phyloP scores from a whole-genome alignment of 1,140 invertebrate genomes.

The Centruroides sculpturatus region DNA sequence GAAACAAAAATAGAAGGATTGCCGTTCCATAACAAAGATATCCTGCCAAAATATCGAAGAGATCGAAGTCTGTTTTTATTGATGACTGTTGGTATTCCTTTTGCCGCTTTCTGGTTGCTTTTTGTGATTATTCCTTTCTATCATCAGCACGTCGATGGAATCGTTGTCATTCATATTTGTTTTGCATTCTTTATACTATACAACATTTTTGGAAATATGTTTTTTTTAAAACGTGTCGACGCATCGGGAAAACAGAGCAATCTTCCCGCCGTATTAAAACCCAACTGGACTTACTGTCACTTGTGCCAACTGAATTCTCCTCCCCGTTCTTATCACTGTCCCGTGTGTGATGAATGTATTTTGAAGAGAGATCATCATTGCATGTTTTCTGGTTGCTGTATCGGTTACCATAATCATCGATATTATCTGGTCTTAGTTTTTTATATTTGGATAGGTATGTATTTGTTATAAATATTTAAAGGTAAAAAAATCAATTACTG shows the following conservation, averaged over 20 bases:
- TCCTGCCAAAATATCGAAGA: constrained; percentile 10
- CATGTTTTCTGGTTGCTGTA: constrained; percentile 19
- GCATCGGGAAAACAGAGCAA: constrained; percentile 42
- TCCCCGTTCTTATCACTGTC: constrained; percentile 19
- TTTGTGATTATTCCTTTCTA: constrained; percentile 2
- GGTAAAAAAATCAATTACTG: too few species aligned
- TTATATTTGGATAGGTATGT: constrained; percentile 17
- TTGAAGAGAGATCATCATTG: constrained; percentile 20
- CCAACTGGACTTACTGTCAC: constrained; percentile 19
- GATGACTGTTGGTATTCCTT: constrained; percentile 9
- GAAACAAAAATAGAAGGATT: constrained; percentile 27
- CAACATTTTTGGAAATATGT: constrained; percentile 58
- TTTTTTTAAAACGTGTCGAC: constrained; percentile 52
- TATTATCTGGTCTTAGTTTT: constrained; percentile 16
- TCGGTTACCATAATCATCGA: constrained; percentile 18
- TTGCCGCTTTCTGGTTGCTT: constrained; percentile 5
- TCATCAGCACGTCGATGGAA: not conserved
- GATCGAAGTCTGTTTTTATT: constrained; percentile 14
- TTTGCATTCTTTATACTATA: constrained; percentile 50
- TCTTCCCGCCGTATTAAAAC: constrained; percentile 17
- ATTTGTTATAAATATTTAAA: not conserved
- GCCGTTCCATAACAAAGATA: constrained; percentile 5
- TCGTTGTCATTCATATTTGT: constrained; percentile 38
- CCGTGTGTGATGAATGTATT: constrained; percentile 18
- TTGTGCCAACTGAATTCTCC: constrained; percentile 18